Percentiles rank a stretch among this genome's conserved stretches.
Evolutionary conservation across 2,888 invertebrate genomes (phyloP).

Genomic region (Coenonympha glycerion): DNA sequence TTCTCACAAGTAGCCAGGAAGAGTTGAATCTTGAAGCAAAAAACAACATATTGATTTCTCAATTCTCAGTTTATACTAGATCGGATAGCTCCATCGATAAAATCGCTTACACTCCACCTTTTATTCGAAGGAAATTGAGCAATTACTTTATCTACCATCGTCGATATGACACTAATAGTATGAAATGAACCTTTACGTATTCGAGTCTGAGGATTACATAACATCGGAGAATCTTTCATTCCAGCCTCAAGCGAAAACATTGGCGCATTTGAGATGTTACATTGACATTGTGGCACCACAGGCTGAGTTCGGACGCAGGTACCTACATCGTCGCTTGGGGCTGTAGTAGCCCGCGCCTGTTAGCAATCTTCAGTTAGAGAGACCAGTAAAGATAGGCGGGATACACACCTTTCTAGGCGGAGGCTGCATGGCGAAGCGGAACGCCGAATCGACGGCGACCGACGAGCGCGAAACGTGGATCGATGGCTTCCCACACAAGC

Average conservation of each 20-base stretch:
- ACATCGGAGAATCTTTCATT: conserved; percentile 8
- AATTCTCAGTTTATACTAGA: too few relatives aligned
- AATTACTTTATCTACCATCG: conserved; percentile 23
- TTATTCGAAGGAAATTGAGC: conserved; percentile 12
- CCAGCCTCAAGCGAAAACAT: conserved; percentile 9
- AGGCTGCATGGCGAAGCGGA: conserved; percentile 81
- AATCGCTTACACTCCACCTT: conserved; percentile 1
- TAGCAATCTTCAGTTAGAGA: not conserved
- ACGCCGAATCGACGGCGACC: conserved; percentile 37
- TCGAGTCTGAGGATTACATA: conserved; percentile 10
- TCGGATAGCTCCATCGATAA: not conserved
- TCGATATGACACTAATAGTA: conserved; percentile 13
- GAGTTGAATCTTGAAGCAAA: too few relatives aligned
- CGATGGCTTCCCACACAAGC: conserved; percentile 48
- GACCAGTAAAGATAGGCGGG: not conserved
- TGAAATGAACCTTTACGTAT: not conserved
- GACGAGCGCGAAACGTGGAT: conserved; percentile 33
- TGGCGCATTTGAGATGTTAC: conserved; percentile 13
- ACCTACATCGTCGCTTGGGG: not conserved
- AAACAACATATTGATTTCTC: too few relatives aligned
- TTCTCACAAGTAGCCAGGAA: too few relatives aligned
- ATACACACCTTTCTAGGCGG: conserved; percentile 88
- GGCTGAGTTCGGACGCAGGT: conserved; percentile 1
- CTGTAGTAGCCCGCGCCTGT: not conserved
- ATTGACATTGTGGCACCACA: conserved; percentile 22